Evolutionary conservation across 2,113 vertebrate species (phyloP).

Genomic region (Nothocercus julius): DNA sequence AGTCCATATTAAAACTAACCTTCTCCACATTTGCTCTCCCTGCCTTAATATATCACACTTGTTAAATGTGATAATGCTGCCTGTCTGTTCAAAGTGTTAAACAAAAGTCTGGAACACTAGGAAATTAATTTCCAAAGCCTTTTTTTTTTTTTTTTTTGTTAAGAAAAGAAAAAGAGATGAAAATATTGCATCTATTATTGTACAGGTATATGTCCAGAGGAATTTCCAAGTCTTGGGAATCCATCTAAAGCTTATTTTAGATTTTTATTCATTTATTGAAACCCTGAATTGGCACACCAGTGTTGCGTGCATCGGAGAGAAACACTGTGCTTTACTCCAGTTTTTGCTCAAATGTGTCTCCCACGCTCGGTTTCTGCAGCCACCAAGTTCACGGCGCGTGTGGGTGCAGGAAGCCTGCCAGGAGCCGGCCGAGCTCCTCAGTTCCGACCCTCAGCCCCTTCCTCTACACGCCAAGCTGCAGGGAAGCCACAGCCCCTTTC

Average conservation of each 20-base stretch:
- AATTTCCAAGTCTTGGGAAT: neutral
- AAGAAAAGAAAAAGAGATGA: neutral
- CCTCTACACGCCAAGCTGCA: neutral
- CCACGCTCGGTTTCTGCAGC: neutral
- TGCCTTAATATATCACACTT: neutral
- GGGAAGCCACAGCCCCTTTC: neutral
- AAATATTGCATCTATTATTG: neutral
- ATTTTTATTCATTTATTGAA: neutral
- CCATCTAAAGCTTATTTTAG: neutral
- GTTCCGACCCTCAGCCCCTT: neutral
- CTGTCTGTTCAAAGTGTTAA: neutral
- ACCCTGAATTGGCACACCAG: neutral
- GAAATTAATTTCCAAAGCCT: neutral
- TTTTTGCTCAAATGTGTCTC: neutral
- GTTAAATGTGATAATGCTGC: neutral
- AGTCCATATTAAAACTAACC: neutral
- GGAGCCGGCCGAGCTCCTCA: neutral
- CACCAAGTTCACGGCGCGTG: neutral
- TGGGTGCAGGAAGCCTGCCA: neutral
- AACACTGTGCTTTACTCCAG: neutral
- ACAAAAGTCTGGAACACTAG: neutral
- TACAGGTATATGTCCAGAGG: neutral
- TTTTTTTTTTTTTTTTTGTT: no score
- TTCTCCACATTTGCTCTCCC: neutral
- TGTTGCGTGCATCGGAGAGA: neutral